Evolutionary conservation across 2,113 vertebrate species (phyloP).

Genomic region (Psephotus haematonotus): DNA sequence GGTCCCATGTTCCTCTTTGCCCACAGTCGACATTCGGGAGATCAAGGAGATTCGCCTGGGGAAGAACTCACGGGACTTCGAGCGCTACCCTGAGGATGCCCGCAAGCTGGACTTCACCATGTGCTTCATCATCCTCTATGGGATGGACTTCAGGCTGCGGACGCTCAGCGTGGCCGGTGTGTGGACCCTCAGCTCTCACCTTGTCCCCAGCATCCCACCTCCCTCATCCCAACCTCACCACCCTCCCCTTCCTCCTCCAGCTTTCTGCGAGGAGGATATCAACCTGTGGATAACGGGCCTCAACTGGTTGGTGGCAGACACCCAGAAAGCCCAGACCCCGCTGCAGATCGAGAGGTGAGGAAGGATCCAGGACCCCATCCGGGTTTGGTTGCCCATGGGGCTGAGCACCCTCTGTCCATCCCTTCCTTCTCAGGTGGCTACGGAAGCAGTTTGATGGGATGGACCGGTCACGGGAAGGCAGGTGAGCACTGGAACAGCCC

Average conservation of each 20-base stretch:
- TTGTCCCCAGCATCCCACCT: background rate
- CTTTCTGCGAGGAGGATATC: slow-evolving; percentile 87
- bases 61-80: slow-evolving; percentile 86
- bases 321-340: slow-evolving; percentile 78
- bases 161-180: slow-evolving; percentile 83
- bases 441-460: slow-evolving; percentile 85
- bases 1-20: background rate
- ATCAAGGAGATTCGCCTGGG: slow-evolving; percentile 87
- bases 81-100: slow-evolving; percentile 86
- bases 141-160: slow-evolving; percentile 84
- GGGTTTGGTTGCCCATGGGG: background rate
- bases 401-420: background rate
- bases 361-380: background rate
- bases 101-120: slow-evolving; percentile 81
- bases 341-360: slow-evolving; percentile 82
- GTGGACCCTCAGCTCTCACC: background rate
- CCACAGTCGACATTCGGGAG: slow-evolving; percentile 84
- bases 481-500: slow-evolving; percentile 54
- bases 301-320: slow-evolving; percentile 83
- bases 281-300: slow-evolving; percentile 84
- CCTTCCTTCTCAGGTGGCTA: slow-evolving; percentile 77
- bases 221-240: background rate
- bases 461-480: slow-evolving; percentile 84
- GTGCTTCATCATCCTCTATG: slow-evolving; percentile 88
- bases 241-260: slow-evolving; percentile 47